Evolutionary conservation across 2,888 invertebrate species (phyloP), one percentile per base, ranked within the genome.

Genomic region (Hyppa rectilinea): DNA sequence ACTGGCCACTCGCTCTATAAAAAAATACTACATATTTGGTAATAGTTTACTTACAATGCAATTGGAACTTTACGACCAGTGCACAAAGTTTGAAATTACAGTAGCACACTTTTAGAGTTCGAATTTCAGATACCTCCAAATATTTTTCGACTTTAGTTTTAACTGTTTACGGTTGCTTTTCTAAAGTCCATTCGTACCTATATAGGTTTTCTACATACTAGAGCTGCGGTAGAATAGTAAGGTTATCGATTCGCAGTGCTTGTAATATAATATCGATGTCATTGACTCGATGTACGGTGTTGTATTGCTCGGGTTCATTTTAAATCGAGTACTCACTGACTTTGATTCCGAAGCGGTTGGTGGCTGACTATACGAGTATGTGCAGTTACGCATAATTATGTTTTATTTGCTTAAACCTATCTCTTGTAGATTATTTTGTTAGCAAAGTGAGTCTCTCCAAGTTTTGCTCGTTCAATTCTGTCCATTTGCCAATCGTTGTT

Each of bases 221-320:
- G 82, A 50, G 65, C 56, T 72, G 78, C 62, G 73, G 69, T 75
- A 50, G 75, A 78, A 69, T 76, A 69, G 78, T 84, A 74, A 81
- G 63, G 80, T 85, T 87, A 88, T 87, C 86, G 89, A 89, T 87
- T 88, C 82, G 87, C 85, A 82, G 79, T 85, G 85, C 84, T 75
- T 80, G 89, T 90, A 90, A 91, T 78, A 76, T 83, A 86, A 90
- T 90, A 91, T 90, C 83, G 88, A 87, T 90, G 91, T 91, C 91
- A 92, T 89, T 92, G 91, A 90, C 91, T 90, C 87, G 78, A 73
- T 71, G 85, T 75, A 82, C 78, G 78, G 87, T 84, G 82, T 88
- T 79, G 73, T 66, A 71, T 88, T 86, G 78, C 87, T 76, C 49
- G 67, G 59, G 59, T 77, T 82, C 78, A 81, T 83, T 63, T 80